These are phyloP conservation scores for Drosophila tani DNA, from an alignment of 1,140 invertebrate species.

Conservation along the genomic window DNA sequence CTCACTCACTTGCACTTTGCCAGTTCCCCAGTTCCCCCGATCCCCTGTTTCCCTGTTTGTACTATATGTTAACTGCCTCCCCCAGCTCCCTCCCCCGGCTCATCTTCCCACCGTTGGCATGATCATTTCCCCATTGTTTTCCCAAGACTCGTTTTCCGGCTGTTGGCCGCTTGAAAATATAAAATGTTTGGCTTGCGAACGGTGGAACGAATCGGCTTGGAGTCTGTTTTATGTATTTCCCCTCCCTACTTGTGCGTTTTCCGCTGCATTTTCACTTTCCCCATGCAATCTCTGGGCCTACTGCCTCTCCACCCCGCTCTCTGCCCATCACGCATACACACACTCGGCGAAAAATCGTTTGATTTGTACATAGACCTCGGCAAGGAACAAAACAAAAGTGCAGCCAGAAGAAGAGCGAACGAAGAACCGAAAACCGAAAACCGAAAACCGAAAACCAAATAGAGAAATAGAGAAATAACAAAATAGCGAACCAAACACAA, in stretches of 20 bases:
- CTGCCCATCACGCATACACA: slow-evolving; percentile 19
- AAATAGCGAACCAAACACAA: slow-evolving; percentile 3
- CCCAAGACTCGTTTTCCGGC: background rate
- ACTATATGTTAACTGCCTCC: slow-evolving; percentile 19
- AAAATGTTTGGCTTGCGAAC: slow-evolving; percentile 2
- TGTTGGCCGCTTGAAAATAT: background rate
- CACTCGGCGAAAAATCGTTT: slow-evolving; percentile 7
- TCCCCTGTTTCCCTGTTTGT: slow-evolving; percentile 8
- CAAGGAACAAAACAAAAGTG: background rate
- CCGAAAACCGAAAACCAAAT: slow-evolving; percentile 11
- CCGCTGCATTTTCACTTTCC: slow-evolving; percentile 7
- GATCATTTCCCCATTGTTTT: slow-evolving; percentile 10
- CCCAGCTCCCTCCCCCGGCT: background rate
- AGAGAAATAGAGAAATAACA: slow-evolving; percentile 8
- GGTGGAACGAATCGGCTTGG: background rate
- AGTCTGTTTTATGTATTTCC: slow-evolving; percentile 1
- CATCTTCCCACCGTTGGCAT: slow-evolving; percentile 14
- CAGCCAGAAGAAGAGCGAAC: background rate
- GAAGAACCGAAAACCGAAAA: background rate
- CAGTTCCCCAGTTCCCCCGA: background rate
- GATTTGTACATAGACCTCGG: slow-evolving; percentile 38
- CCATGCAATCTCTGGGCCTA: background rate
- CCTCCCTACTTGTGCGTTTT: background rate
- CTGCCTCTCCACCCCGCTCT: background rate
- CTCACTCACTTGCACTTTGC: slow-evolving; percentile 23